These are phyloP conservation scores for Dipodomys ordii DNA, from an alignment of 2,113 vertebrate species.

Conservation along the genomic window DNA sequence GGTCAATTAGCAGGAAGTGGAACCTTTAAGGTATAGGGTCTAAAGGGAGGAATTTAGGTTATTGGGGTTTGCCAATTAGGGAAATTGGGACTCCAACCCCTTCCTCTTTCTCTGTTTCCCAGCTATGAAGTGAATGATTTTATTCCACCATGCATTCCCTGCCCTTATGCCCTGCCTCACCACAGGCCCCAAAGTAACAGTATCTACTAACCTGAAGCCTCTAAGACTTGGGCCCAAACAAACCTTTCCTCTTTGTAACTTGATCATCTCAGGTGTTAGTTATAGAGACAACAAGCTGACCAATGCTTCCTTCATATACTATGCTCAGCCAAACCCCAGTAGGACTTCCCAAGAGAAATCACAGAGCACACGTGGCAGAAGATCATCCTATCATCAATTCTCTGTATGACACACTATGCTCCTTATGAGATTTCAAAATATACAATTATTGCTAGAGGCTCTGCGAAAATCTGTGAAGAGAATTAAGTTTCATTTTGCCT, in stretches of 20 bases:
- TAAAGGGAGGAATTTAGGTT: not conserved
- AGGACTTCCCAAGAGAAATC: not conserved
- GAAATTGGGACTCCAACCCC: too few relatives aligned
- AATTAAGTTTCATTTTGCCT: not conserved
- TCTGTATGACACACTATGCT: fast-evolving
- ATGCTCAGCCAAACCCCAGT: too few relatives aligned
- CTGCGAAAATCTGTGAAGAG: not conserved
- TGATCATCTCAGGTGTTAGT: not conserved
- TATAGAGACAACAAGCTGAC: not conserved
- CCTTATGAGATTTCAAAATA: not conserved
- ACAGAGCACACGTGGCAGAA: not conserved
- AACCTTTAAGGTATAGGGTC: not conserved
- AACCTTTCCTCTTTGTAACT: too few relatives aligned
- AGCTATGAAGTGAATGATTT: not conserved
- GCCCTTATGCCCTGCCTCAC: not conserved
- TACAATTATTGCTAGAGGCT: not conserved
- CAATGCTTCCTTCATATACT: too few relatives aligned
- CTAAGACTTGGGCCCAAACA: not conserved
- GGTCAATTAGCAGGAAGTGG: too few relatives aligned
- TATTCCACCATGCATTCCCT: not conserved
- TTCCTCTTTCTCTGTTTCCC: not conserved
- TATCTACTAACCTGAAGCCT: too few relatives aligned
- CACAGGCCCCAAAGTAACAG: not conserved
- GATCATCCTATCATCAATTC: not conserved
- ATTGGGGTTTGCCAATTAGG: too few relatives aligned